phyloP scores from a whole-genome alignment of 37 sponge, comb jelly and placozoan species.

The Lycopodina hypogea region DNA sequence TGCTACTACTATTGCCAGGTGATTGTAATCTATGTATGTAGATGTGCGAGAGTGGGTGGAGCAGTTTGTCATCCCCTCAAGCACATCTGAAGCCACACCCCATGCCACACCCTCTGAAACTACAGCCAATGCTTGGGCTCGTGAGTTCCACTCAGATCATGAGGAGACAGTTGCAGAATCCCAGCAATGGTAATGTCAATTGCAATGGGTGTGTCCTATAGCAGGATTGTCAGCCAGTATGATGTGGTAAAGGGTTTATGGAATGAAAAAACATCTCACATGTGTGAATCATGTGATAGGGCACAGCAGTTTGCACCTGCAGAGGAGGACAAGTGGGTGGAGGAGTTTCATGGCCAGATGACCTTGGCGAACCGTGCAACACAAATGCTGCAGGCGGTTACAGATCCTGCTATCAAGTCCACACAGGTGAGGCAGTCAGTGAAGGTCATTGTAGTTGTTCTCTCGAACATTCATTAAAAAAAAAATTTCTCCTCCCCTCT shows the following conservation, averaged over 20 bases:
- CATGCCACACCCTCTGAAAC: not conserved
- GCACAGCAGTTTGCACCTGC: slow-evolving; percentile 23
- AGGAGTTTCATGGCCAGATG: slow-evolving; percentile 31
- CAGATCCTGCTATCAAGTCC: slow-evolving; percentile 46
- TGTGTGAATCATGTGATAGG: too few relatives aligned
- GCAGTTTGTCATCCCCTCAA: slow-evolving; percentile 34
- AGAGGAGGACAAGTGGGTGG: slow-evolving; percentile 36
- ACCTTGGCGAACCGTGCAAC: slow-evolving; percentile 25
- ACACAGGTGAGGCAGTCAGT: slow-evolving; percentile 24
- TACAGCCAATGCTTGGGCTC: not conserved
- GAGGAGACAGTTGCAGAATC: not conserved
- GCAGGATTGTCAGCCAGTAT: too few relatives aligned
- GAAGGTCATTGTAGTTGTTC: too few relatives aligned
- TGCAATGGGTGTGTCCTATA: too few relatives aligned
- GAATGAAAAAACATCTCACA: too few relatives aligned
- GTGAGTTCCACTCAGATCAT: not conserved
- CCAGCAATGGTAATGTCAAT: not conserved
- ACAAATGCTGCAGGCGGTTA: slow-evolving; percentile 40
- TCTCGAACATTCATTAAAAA: too few relatives aligned
- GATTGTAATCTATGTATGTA: slow-evolving; percentile 1
- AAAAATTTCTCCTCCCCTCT: too few relatives aligned
- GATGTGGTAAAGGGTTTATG: too few relatives aligned
- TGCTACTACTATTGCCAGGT: too few relatives aligned
- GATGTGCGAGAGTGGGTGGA: slow-evolving; percentile 62
- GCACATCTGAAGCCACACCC: not conserved